phyloP scores from a whole-genome alignment of 2,113 vertebrate genomes.

The Climacteris rufus region DNA sequence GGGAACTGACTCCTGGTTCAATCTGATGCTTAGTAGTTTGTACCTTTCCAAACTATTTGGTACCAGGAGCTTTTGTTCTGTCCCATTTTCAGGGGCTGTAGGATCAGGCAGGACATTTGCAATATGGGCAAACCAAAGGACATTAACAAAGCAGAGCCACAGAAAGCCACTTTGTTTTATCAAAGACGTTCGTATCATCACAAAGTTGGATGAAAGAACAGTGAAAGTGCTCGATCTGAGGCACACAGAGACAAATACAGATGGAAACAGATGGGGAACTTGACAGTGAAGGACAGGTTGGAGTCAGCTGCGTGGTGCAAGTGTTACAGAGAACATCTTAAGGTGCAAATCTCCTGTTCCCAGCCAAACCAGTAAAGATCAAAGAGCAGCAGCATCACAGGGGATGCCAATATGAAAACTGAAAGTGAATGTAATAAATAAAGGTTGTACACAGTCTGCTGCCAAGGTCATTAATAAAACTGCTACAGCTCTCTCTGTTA shows the following conservation, averaged over 20 bases:
- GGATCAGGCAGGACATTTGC: neutral
- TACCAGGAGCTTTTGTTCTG: neutral
- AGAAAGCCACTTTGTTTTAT: neutral
- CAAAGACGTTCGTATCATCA: neutral
- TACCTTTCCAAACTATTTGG: neutral
- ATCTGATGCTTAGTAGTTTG: neutral
- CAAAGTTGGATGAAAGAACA: neutral
- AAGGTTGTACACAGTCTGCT: neutral
- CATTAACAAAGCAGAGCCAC: neutral
- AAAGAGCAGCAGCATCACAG: neutral
- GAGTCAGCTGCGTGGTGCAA: neutral
- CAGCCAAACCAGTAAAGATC: neutral
- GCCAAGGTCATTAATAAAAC: neutral
- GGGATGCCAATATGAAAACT: neutral
- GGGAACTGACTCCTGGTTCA: neutral
- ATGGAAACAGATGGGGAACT: neutral
- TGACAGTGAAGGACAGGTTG: neutral
- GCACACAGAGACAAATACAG: neutral
- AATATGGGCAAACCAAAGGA: neutral
- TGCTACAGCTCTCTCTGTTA: neutral
- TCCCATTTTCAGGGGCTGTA: rapidly evolving
- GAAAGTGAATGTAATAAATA: neutral
- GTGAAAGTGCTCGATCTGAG: neutral
- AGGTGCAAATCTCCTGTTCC: neutral
- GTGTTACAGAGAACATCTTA: neutral